Conservation (phyloP, 2,113 vertebrate genomes). For the Diphyllodes magnificus region DNA sequence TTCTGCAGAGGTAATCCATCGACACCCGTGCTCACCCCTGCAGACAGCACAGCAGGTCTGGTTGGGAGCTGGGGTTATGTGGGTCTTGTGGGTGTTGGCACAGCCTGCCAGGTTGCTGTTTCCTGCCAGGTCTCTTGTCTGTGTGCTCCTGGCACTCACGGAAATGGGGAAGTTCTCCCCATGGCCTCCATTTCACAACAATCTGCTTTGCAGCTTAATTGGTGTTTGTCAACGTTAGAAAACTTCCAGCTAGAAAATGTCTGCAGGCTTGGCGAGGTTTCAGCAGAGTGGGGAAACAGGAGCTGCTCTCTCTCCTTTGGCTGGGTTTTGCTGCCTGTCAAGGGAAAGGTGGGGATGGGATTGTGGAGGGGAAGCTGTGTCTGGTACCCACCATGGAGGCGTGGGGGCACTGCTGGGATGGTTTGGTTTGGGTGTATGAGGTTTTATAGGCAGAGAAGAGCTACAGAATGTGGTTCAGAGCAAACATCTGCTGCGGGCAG, state of each 20-base stretch:
- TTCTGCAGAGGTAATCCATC: neutral
- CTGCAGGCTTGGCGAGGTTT: neutral
- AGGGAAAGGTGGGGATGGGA: neutral
- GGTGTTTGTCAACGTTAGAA: neutral
- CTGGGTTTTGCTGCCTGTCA: neutral
- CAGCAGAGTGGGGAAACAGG: neutral
- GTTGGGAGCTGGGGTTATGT: accelerated
- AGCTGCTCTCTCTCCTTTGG: neutral
- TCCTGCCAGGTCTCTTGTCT: neutral
- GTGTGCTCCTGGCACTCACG: neutral
- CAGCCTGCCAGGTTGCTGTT: neutral
- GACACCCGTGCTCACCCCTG: neutral
- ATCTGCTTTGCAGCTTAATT: neutral
- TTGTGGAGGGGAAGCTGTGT: neutral
- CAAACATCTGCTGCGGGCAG: neutral
- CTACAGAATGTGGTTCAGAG: neutral
- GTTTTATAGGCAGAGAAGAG: neutral
- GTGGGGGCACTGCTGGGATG: neutral
- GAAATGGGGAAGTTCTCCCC: neutral
- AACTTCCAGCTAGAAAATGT: neutral
- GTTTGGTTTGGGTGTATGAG: neutral
- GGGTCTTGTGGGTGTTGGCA: accelerated
- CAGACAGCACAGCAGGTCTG: neutral
- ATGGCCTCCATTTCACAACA: neutral
- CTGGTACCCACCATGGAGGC: neutral